Conservation (phyloP, 2,888 invertebrate species). For the Buathra laborator region DNA sequence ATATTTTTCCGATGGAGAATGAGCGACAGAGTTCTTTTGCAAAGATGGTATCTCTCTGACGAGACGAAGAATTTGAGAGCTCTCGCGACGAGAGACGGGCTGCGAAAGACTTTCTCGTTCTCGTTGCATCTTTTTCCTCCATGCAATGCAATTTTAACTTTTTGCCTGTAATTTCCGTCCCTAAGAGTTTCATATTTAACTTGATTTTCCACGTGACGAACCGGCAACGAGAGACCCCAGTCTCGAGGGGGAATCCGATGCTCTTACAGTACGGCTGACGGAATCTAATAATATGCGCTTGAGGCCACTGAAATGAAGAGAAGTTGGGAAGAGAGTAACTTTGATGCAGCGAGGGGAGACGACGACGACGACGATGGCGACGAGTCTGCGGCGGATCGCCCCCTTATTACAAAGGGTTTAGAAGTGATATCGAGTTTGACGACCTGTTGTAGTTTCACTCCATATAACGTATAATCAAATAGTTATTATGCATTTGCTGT, state of each 20-base stretch:
- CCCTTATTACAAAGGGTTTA: conserved; percentile 10
- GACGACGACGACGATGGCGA: background rate
- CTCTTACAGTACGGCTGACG: background rate
- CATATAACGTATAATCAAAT: background rate
- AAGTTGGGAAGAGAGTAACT: conserved; percentile 7
- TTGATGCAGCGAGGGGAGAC: background rate
- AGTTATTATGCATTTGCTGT: background rate
- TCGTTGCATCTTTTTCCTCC: background rate
- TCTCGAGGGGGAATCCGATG: conserved; percentile 16
- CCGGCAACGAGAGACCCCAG: background rate
- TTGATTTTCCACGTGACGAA: conserved; percentile 20
- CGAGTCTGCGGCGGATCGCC: background rate
- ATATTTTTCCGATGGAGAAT: too few species aligned
- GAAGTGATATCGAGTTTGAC: background rate
- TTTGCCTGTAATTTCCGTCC: conserved; percentile 1
- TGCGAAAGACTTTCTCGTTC: too few species aligned
- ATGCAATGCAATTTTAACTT: conserved; percentile 3
- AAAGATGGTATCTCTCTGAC: too few species aligned
- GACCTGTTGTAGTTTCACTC: background rate
- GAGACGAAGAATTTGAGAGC: background rate
- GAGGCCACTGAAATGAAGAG: conserved; percentile 7
- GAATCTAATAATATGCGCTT: conserved; percentile 18
- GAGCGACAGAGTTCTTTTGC: too few species aligned
- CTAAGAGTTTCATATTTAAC: conserved; percentile 18
- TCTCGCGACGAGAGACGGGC: background rate